Evolutionary conservation across 2,113 vertebrate species (phyloP).

Genomic region (Nyctereutes procyonoides): DNA sequence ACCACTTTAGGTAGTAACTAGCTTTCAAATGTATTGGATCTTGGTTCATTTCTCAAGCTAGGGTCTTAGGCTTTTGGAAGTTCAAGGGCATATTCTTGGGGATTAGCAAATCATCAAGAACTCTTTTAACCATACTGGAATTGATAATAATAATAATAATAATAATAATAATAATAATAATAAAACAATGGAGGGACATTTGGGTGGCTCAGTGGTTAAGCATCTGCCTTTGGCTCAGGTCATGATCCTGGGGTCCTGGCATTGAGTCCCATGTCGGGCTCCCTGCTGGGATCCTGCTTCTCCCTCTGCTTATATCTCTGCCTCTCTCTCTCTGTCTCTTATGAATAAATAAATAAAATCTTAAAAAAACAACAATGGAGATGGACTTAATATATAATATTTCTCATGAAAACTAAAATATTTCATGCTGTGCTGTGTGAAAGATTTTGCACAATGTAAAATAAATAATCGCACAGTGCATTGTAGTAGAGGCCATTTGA

Average conservation of each 20-base stretch:
- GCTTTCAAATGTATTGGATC: neutral
- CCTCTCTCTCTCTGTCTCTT: too few species aligned
- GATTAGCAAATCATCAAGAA: neutral
- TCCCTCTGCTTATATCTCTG: too few species aligned
- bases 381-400: neutral
- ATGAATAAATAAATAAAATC: too few species aligned
- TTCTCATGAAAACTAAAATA: neutral
- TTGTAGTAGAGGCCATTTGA: neutral
- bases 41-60: neutral
- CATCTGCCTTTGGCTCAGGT: too few species aligned
- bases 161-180: neutral
- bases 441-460: conserved; percentile 10
- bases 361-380: neutral
- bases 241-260: too few species aligned
- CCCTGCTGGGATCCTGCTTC: too few species aligned
- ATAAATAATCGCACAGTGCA: neutral
- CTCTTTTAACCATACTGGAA: neutral
- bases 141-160: neutral
- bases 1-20: neutral
- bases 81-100: neutral
- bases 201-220: too few species aligned
- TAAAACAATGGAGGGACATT: neutral
- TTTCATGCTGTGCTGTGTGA: neutral
- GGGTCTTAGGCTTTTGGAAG: neutral
- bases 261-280: too few species aligned